Conservation (phyloP, 2,113 vertebrate genomes). For the Megaleporinus macrocephalus region DNA sequence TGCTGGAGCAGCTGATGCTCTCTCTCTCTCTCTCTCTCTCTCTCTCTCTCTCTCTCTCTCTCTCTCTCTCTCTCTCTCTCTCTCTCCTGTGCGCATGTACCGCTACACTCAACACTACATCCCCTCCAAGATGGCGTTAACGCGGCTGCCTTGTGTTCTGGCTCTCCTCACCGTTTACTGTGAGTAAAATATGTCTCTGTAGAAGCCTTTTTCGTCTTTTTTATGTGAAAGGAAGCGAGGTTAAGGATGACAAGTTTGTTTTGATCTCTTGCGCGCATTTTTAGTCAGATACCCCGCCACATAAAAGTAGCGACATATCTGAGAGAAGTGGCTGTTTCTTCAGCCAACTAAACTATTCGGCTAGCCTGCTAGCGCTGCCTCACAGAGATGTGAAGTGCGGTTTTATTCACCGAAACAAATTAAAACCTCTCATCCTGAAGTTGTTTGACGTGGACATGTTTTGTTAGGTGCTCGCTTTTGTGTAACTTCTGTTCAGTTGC, state of each 20-base stretch:
- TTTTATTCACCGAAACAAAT: neutral
- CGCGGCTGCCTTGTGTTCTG: conserved; percentile 75
- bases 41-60: conserved; percentile 27
- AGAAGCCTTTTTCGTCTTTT: neutral
- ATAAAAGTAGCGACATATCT: conserved; percentile 14
- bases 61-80: conserved; percentile 66
- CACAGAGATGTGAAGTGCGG: neutral
- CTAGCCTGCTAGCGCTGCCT: conserved; percentile 10
- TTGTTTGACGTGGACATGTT: neutral
- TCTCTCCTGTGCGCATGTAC: conserved; percentile 79
- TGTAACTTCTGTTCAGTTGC: neutral
- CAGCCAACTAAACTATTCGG: conserved; percentile 25
- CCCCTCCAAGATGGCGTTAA: conserved; percentile 82
- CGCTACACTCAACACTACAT: conserved; percentile 67
- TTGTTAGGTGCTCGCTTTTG: neutral
- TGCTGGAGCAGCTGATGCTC: neutral
- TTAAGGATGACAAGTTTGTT: conserved; percentile 6
- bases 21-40: conserved; percentile 34
- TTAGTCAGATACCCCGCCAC: neutral
- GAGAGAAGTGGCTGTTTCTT: conserved; percentile 16
- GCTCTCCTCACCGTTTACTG: conserved; percentile 77
- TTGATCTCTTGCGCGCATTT: neutral
- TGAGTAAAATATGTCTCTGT: conserved; percentile 63
- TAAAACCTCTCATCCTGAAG: neutral
- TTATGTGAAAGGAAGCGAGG: neutral